Conservation (phyloP, 2,888 invertebrate genomes). For the Epinotia nisella region DNA sequence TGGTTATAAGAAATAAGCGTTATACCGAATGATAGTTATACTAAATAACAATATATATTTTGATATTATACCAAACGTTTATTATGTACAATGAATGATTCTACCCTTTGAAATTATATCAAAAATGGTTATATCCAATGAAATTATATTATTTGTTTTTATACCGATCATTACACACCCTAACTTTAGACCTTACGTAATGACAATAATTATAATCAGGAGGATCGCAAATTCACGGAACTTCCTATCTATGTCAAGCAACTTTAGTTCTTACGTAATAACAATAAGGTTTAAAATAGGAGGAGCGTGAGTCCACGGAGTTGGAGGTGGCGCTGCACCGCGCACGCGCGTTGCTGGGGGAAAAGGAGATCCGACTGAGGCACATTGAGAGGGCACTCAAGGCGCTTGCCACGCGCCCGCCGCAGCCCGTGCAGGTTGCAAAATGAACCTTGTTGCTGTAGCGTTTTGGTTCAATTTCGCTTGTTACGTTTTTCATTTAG, state of each 20-base stretch:
- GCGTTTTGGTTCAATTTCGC: constrained; percentile 7
- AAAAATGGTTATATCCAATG: too few relatives aligned
- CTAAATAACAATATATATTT: too few relatives aligned
- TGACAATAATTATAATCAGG: too few relatives aligned
- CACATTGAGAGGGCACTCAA: constrained; percentile 92
- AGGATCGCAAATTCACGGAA: too few relatives aligned
- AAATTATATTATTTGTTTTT: too few relatives aligned
- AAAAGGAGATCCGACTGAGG: constrained; percentile 91
- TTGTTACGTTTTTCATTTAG: neutral
- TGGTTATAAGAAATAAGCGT: too few relatives aligned
- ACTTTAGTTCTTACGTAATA: neutral
- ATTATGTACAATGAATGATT: too few relatives aligned
- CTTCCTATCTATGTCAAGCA: neutral
- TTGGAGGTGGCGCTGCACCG: constrained; percentile 93
- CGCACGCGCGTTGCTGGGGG: constrained; percentile 91
- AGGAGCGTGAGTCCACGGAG: constrained; percentile 92
- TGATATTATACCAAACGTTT: too few relatives aligned
- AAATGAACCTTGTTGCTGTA: constrained; percentile 4
- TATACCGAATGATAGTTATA: too few relatives aligned
- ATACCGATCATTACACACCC: too few relatives aligned
- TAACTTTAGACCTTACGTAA: too few relatives aligned
- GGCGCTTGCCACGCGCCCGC: constrained; percentile 77
- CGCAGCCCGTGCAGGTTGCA: constrained; percentile 52
- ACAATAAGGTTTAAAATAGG: constrained; percentile 61
- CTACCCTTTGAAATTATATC: too few relatives aligned